Conservation (phyloP, 2,797 vertebrate genomes). For the Lepus townsendii region DNA sequence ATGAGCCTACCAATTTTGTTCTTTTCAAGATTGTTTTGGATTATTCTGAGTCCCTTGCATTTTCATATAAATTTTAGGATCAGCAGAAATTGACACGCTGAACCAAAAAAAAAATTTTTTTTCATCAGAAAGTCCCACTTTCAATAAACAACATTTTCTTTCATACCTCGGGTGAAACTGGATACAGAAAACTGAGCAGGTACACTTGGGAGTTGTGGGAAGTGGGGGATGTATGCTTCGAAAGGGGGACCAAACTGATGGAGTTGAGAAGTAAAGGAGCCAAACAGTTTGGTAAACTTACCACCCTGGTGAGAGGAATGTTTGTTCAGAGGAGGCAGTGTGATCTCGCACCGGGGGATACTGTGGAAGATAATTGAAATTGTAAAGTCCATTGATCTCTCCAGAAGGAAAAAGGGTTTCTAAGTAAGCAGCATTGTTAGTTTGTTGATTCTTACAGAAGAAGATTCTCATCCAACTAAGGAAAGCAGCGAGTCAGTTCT, state of each 20-base stretch:
- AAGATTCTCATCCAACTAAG: slow-evolving; percentile 51
- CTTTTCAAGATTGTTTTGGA: neutral
- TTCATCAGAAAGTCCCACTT: slow-evolving; percentile 12
- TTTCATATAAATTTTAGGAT: slow-evolving; percentile 7
- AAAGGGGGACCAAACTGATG: slow-evolving; percentile 23
- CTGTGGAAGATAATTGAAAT: slow-evolving; percentile 80
- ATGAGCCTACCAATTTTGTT: neutral
- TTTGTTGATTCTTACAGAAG: slow-evolving; percentile 70
- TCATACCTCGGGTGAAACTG: slow-evolving; percentile 2
- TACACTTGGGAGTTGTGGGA: neutral
- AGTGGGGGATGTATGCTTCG: neutral
- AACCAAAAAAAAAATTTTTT: neutral
- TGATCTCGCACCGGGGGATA: slow-evolving; percentile 76
- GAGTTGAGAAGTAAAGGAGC: slow-evolving; percentile 15
- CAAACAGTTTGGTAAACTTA: slow-evolving; percentile 63
- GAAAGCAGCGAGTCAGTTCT: slow-evolving; percentile 75
- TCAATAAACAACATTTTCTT: slow-evolving; percentile 11
- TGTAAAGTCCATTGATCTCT: slow-evolving; percentile 75
- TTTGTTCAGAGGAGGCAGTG: slow-evolving; percentile 69
- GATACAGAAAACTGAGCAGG: neutral
- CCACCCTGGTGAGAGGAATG: slow-evolving; percentile 72
- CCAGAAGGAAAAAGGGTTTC: slow-evolving; percentile 50
- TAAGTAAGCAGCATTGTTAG: slow-evolving; percentile 67
- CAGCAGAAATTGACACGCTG: slow-evolving; percentile 16
- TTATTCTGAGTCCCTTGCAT: neutral